Evolutionary conservation across 2,113 vertebrate genomes (phyloP), one percentile per base, ranked within the genome.

Genomic region (Mellivora capensis): DNA sequence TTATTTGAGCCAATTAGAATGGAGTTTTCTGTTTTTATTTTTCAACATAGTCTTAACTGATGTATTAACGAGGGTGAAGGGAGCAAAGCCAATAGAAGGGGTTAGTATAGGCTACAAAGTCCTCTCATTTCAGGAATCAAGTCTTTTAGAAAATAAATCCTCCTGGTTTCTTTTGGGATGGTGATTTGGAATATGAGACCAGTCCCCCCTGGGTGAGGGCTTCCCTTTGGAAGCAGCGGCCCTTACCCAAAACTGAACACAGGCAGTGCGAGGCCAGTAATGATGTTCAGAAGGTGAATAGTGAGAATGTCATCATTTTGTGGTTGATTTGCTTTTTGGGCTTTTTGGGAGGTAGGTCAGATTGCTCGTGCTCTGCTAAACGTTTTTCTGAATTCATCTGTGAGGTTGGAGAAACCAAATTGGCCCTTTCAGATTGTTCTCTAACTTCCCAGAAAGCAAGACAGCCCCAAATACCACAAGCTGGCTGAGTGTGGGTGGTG

Each of bases 381-480:
- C 3, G 4, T 42, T 76, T 67, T 69, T 57, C 59, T 61, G 37
- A 74, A 91, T 67, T 97, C 29, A 8, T 86, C 82, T 27, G 49
- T 0, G 27, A 93, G 34, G 9, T 8, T 94, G 34, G 64, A 80
- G 47, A 89, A 91, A 86, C 87, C 15, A 64, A 91, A 52, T 44
- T 54, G 62, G 47, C 44, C 39, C 69, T 90, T 87, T 39, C 54
- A 74, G 57, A 62, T 90, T 90, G 81, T 89, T 94, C 87, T 42
- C 64, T 54, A 86, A 88, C 74, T 96, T 83, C 74, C 31, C 42
- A 95, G 92, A 57, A 87, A 97, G 93, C 54, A 88, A 94, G 87
- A 90, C 79, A 93, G 61, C 71, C 91, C 94, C 87, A 96, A 93
- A 96, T 93, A 64, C 86, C 93, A 89, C 91, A 93, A 93, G 93